Base-by-base conservation (phyloP, 2,888 invertebrate species). In the Doris montereyensis region DNA sequence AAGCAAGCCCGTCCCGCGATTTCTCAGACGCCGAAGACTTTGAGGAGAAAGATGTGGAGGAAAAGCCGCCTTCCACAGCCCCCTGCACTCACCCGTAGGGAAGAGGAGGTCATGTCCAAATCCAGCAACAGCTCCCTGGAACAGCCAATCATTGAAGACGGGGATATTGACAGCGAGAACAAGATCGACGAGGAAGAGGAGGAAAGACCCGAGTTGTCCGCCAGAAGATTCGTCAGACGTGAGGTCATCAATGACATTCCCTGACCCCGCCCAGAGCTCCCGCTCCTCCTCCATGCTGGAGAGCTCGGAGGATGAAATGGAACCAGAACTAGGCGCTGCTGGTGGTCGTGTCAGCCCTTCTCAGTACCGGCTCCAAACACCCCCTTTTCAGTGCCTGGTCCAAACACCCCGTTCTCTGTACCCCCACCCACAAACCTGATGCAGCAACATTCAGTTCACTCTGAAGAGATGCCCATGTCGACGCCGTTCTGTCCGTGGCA, bases 21-120 rank as follows among this genome's bases (percentile, higher is more conserved):
- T 84, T 85, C 77, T 83, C 83, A 58, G 85, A 84, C 78, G 82
- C 84, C 70, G 85, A 86, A 52, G 84, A 84, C 68, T 82, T 84
- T n/a, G n/a, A n/a, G 57, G 82, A 84, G 24, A 83, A 78, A 13
- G 78, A 76, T 58, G 34, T 58, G 28, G 79, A 81, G 65, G 67
- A 76, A 8, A 76, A 76, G 26, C 67, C 68, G n/a, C n/a, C n/a
- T n/a, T n/a, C n/a, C n/a, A n/a, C n/a, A n/a, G n/a, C n/a, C n/a
- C n/a, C n/a, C n/a, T n/a, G n/a, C n/a, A n/a, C n/a, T n/a, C n/a
- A n/a, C n/a, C n/a, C n/a, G n/a, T n/a, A n/a, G n/a, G n/a, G n/a
- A 41, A 30, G 68, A 77, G 34, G 77, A 77, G 35, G 77, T 57
- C 52, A 77, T 77, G 13, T 70, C 70, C 65, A 78, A 76, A 70